These are phyloP conservation scores for Crotalus horridus DNA, from an alignment of 2,113 vertebrate species.

Conservation along the genomic window DNA sequence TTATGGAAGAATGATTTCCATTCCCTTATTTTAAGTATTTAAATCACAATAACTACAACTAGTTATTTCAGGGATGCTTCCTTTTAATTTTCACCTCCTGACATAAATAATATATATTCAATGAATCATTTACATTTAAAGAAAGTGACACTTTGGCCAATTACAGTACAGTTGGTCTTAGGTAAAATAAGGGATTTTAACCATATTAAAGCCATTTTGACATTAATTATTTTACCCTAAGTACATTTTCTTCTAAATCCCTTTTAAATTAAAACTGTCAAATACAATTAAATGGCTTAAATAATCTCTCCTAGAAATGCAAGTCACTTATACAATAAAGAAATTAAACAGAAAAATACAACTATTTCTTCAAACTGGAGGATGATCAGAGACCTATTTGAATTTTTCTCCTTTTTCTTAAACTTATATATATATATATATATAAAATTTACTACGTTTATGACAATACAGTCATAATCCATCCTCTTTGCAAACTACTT, in stretches of 20 bases:
- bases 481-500: conserved; percentile 42
- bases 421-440: conserved; percentile 19
- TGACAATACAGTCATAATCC: conserved; percentile 46
- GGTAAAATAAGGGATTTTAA: conserved; percentile 44
- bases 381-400: conserved; percentile 35
- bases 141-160: conserved; percentile 47
- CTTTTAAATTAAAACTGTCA: conserved; percentile 58
- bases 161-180: conserved; percentile 49
- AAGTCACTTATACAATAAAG: conserved; percentile 42
- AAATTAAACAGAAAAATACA: conserved; percentile 38
- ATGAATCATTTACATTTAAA: conserved; percentile 34
- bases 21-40: conserved; percentile 17
- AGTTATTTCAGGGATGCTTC: background rate
- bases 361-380: conserved; percentile 44
- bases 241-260: conserved; percentile 52
- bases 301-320: conserved; percentile 46
- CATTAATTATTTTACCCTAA: conserved; percentile 54
- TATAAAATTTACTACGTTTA: conserved; percentile 44
- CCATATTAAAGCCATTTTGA: conserved; percentile 53
- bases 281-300: conserved; percentile 37
- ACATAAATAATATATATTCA: conserved; percentile 29
- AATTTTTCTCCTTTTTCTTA: conserved; percentile 38
- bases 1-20: conserved; percentile 8
- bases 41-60: conserved; percentile 25
- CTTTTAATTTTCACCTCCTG: conserved; percentile 17